Percentiles rank a stretch among this genome's conserved stretches.
These are phyloP conservation scores for Meriones psammophilus DNA, from an alignment of 2,797 vertebrate genomes.

Conservation along the genomic window DNA sequence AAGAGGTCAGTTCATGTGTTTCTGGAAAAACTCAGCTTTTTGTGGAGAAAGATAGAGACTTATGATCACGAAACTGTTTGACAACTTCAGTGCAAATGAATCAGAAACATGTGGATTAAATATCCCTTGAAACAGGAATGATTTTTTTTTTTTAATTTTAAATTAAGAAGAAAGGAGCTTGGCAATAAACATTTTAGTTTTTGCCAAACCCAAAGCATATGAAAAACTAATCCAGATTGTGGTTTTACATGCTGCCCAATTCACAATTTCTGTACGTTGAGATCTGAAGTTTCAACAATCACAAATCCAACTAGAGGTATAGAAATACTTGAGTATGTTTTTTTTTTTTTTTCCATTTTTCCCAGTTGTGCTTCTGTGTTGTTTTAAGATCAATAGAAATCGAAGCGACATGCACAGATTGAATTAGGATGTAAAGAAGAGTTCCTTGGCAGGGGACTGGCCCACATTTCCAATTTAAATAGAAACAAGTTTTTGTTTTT, in stretches of 20 bases:
- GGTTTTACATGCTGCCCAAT: slow-evolving; percentile 7
- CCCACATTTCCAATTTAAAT: not conserved
- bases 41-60: slow-evolving; percentile 67
- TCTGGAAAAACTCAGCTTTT: slow-evolving; percentile 73
- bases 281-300: slow-evolving; percentile 72
- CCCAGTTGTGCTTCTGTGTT: not conserved
- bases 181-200: slow-evolving; percentile 76
- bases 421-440: not conserved
- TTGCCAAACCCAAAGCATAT: slow-evolving; percentile 75
- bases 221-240: slow-evolving; percentile 74
- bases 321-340: slow-evolving; percentile 49
- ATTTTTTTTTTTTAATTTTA: slow-evolving; percentile 75
- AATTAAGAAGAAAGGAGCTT: slow-evolving; percentile 78
- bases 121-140: slow-evolving; percentile 81
- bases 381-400: slow-evolving; percentile 55
- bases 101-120: slow-evolving; percentile 84
- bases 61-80: slow-evolving; percentile 79
- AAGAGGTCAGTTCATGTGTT: not conserved
- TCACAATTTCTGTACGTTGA: slow-evolving; percentile 51
- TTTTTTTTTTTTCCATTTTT: not conserved
- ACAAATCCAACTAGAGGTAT: not conserved
- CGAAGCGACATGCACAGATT: slow-evolving; percentile 23
- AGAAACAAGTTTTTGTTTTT: not conserved
- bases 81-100: slow-evolving; percentile 82
- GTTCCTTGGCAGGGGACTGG: not conserved